Percentiles rank a stretch among this genome's conserved stretches.
These are phyloP conservation scores for Tamandua tetradactyla DNA, from an alignment of 2,797 vertebrate genomes.

Conservation along the genomic window DNA sequence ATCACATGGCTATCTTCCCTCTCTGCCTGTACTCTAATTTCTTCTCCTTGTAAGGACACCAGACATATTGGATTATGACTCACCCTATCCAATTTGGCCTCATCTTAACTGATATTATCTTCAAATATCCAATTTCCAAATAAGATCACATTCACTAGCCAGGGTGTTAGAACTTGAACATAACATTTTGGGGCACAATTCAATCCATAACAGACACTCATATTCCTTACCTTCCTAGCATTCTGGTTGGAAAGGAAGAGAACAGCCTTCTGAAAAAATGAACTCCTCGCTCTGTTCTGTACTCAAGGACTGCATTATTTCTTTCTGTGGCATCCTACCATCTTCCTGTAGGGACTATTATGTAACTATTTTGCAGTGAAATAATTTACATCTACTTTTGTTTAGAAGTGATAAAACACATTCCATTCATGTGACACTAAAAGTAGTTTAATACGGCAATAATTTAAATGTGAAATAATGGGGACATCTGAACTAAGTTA, in stretches of 20 bases:
- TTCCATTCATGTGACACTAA: not conserved
- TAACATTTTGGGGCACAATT: no score
- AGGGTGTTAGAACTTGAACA: no score
- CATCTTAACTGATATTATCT: no score
- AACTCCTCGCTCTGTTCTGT: no score
- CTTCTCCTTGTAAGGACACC: no score
- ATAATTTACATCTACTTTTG: not conserved
- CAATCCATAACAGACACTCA: not conserved
- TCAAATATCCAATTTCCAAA: no score
- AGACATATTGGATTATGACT: no score
- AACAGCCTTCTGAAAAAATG: not conserved
- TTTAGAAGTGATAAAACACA: no score
- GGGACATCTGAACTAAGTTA: not conserved
- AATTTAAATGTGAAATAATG: not conserved
- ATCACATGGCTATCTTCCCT: no score
- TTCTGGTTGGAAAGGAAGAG: not conserved
- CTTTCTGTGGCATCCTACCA: not conserved
- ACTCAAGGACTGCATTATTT: not conserved
- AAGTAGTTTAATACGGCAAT: not conserved
- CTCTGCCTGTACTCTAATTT: no score
- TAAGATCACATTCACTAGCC: no score
- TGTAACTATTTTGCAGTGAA: not conserved
- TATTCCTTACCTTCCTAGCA: not conserved
- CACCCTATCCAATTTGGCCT: no score
- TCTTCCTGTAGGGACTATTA: not conserved